Evolutionary conservation across 2,113 vertebrate species (phyloP).

Genomic region (pig (Sus scrofa)): DNA sequence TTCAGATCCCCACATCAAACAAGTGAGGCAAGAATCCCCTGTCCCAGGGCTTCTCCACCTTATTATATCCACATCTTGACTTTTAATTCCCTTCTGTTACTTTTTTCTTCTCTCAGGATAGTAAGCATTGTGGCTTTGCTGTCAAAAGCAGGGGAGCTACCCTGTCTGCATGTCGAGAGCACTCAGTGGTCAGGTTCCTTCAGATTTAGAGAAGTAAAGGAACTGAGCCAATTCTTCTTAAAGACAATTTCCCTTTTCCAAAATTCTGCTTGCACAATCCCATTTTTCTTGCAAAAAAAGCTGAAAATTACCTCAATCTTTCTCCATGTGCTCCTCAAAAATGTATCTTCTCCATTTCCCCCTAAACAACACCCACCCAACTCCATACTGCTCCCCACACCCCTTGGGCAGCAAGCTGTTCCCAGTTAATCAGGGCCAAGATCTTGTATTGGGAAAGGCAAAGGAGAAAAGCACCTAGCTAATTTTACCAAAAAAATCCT

Average conservation of each 20-base stretch:
- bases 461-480: background rate
- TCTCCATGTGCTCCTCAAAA: background rate
- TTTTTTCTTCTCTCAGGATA: background rate
- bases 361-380: background rate
- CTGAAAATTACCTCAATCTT: background rate
- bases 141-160: background rate
- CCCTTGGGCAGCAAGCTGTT: background rate
- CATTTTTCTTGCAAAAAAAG: background rate
- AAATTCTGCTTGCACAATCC: conserved; percentile 13
- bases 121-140: background rate
- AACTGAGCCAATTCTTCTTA: background rate
- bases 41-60: background rate
- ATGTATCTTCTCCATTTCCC: background rate
- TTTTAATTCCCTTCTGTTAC: background rate
- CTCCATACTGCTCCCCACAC: background rate
- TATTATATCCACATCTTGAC: background rate
- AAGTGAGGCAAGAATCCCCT: background rate
- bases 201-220: background rate
- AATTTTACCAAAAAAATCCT: background rate
- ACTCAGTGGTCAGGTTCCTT: background rate
- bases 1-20: background rate
- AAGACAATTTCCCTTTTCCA: background rate
- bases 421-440: background rate
- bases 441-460: background rate
- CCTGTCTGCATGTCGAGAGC: background rate